A percentile compares a stretch with the other conserved stretches of the same genome.
Conservation (phyloP, 2,797 vertebrate genomes). For the Graptemys geographica region DNA sequence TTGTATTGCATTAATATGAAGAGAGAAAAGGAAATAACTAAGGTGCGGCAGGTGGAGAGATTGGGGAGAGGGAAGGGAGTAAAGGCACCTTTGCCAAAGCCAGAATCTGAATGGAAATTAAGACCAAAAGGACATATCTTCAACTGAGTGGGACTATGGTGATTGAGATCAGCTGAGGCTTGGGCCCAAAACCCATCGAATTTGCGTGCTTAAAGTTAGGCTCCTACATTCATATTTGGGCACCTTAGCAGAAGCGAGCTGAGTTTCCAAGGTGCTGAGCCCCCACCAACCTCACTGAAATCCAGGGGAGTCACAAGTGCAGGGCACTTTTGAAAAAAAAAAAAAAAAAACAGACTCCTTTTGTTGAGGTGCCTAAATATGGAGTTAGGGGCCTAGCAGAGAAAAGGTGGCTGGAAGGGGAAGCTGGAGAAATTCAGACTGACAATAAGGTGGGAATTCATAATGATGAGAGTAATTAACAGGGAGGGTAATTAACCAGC, state of each 20-base stretch:
- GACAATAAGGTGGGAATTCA: background rate
- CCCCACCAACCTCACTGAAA: background rate
- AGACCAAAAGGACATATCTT: background rate
- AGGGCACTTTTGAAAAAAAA: background rate
- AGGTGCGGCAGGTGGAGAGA: background rate
- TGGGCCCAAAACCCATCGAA: background rate
- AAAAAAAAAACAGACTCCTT: fast-evolving
- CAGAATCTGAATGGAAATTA: background rate
- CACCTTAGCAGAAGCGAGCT: background rate
- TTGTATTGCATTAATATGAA: background rate
- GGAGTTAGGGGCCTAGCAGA: background rate
- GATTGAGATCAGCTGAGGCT: background rate
- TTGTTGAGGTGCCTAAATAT: background rate
- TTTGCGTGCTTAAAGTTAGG: background rate
- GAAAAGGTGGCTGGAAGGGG: background rate
- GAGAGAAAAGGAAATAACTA: background rate
- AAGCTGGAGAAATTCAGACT: background rate
- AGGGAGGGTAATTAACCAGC: background rate
- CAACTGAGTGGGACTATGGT: background rate
- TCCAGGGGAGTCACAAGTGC: fast-evolving
- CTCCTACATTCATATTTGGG: background rate
- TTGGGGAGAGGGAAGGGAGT: background rate
- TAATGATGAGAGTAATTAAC: background rate
- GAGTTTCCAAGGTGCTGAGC: background rate
- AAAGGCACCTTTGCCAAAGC: background rate